Evolutionary conservation across 2,113 vertebrate genomes (phyloP), one percentile per base, ranked within the genome.

Genomic region (Tinamus guttatus): DNA sequence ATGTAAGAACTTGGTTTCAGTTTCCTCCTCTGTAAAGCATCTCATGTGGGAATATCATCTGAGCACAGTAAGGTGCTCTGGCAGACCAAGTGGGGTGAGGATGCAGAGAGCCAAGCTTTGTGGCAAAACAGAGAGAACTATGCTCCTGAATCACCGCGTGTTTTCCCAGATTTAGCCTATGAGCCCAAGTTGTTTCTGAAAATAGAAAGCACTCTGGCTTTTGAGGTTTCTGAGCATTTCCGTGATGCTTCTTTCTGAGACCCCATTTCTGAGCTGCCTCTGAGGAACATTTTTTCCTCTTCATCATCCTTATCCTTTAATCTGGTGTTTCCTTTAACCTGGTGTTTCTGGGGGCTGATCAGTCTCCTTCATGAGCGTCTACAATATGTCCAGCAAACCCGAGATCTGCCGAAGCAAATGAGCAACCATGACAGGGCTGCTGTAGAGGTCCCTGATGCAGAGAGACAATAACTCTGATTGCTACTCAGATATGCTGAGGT

Each of bases 91-190:
- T 21, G 7, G 32, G 63, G 27, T 24, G 40, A 15, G 13, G 22
- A 5, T 22, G 7, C 14, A 11, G 34, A 21, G 41, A 85, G 70
- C 43, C 82, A 52, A 52, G 11, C 1, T 0, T 19, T 0, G 0
- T 18, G 43, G 13, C 38, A 27, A 69, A 13, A 20, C 0, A 0
- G 41, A n/a, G n/a, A 77, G 8, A 62, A 24, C 11, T 2, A 24
- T 3, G 0, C 49, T 81, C 52, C 75, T 77, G 32, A 32, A 51
- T 62, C 64, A 13, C 49, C 1, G 1, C 65, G 70, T 34, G 3
- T 71, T 73, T 51, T 38, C 59, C 65, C 0, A 1, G 18, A 24
- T 21, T 87, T 34, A 5, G 19, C 67, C 6, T 0, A 0, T 19
- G 40, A 22, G 69, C 65, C 70, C 38, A 25, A 51, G 24, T 4